Evolutionary conservation across 2,888 invertebrate genomes (phyloP).

Genomic region (Elmis aenea): DNA sequence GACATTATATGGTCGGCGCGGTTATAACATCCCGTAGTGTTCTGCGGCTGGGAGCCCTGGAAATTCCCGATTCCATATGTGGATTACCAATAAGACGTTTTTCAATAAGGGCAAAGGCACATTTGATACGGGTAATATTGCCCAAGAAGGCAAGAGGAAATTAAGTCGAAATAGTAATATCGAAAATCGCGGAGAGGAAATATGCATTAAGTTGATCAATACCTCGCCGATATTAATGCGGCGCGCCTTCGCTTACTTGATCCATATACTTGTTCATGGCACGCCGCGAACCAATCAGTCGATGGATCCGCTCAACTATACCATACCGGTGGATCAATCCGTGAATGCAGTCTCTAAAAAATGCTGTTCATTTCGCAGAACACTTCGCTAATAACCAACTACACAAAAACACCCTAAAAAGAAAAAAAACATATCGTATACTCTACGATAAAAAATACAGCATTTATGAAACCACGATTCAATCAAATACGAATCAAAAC

Average conservation of each 20-base stretch:
- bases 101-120: conserved; percentile 1
- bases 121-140: conserved; percentile 22
- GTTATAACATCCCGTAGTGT: conserved; percentile 12
- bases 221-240: conserved; percentile 39
- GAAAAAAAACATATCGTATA: no score
- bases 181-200: conserved; percentile 34
- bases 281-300: conserved; percentile 31
- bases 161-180: conserved; percentile 37
- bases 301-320: conserved; percentile 32
- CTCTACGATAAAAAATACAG: no score
- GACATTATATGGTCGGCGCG: conserved; percentile 17
- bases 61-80: conserved; percentile 5
- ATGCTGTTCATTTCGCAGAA: conserved; percentile 24
- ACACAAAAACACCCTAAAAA: no score
- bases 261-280: conserved; percentile 17
- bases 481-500: no score
- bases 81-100: conserved; percentile 12
- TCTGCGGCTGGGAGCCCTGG: no score
- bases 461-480: no score
- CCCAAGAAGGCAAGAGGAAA: conserved; percentile 31
- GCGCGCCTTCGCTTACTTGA: conserved; percentile 29
- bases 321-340: conserved; percentile 21
- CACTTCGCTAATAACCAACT: conserved; percentile 16
- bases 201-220: conserved; percentile 40
- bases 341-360: conserved; percentile 26